Percentiles rank a stretch among this genome's conserved stretches.
Conservation (phyloP, 2,797 vertebrate genomes). For the Chrosomus eos region DNA sequence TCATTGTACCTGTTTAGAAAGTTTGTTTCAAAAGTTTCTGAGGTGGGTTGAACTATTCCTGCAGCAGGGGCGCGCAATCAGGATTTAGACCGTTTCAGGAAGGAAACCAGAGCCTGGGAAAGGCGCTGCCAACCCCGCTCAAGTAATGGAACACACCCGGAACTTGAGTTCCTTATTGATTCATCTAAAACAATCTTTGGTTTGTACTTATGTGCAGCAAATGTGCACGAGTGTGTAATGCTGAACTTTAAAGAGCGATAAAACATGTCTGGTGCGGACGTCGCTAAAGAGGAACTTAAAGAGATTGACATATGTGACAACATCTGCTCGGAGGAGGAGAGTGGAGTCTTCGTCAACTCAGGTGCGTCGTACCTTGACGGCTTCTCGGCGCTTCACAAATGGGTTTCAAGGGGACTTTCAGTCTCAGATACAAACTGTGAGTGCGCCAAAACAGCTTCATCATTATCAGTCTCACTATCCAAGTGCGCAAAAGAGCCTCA, state of each 20-base stretch:
- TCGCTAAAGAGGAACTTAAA: slow-evolving; percentile 68
- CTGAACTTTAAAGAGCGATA: neutral
- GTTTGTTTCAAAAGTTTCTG: slow-evolving; percentile 61
- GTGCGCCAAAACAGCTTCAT: slow-evolving; percentile 54
- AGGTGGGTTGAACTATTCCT: slow-evolving; percentile 65
- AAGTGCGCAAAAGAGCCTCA: neutral
- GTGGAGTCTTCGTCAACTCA: slow-evolving; percentile 67
- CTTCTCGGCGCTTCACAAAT: slow-evolving; percentile 67
- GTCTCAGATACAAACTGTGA: slow-evolving; percentile 37
- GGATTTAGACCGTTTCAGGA: slow-evolving; percentile 54
- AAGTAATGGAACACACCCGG: slow-evolving; percentile 72
- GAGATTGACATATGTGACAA: slow-evolving; percentile 77
- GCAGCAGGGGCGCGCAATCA: slow-evolving; percentile 49
- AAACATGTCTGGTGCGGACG: slow-evolving; percentile 34
- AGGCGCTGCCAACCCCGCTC: slow-evolving; percentile 54
- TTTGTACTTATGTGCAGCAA: neutral
- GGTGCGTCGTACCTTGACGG: slow-evolving; percentile 52
- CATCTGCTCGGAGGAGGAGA: slow-evolving; percentile 67
- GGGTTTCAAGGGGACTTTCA: slow-evolving; percentile 65
- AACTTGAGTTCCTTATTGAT: slow-evolving; percentile 66
- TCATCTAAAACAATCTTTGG: slow-evolving; percentile 11
- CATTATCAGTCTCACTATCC: neutral
- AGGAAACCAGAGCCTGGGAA: slow-evolving; percentile 59
- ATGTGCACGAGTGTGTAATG: neutral
- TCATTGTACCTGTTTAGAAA: slow-evolving; percentile 67